Evolutionary conservation across 2,888 invertebrate species (phyloP).

Genomic region (Tenthredo notha): DNA sequence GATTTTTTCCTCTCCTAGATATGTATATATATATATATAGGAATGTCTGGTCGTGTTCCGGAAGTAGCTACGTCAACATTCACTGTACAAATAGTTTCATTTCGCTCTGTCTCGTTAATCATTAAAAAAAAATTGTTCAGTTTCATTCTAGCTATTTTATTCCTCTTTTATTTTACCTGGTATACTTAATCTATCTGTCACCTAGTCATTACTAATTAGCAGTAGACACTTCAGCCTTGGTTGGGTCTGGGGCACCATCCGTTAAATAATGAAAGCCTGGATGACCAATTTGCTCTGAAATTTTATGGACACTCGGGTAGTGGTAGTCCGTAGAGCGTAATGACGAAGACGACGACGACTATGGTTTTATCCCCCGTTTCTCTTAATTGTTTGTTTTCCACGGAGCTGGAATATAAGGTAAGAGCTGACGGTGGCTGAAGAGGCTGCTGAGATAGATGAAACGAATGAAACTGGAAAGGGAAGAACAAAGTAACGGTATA

Average conservation of each 20-base stretch:
- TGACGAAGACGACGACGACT: conserved; percentile 19
- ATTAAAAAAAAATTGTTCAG: neutral
- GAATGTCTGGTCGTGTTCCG: conserved; percentile 1
- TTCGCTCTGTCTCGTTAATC: neutral
- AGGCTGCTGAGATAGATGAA: conserved; percentile 42
- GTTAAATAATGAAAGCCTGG: conserved; percentile 3
- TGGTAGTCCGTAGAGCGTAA: neutral
- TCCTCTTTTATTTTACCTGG: neutral
- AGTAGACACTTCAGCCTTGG: neutral
- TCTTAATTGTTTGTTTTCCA: conserved; percentile 41
- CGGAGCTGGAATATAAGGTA: conserved; percentile 22
- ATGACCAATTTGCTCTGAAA: conserved; percentile 35
- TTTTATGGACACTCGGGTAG: neutral
- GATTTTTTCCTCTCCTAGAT: neutral
- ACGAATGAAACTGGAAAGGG: conserved; percentile 18
- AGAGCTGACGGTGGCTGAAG: neutral
- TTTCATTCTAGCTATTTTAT: neutral
- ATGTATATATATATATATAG: too few species aligned
- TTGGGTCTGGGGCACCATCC: neutral
- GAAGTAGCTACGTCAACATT: conserved; percentile 16
- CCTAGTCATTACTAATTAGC: neutral
- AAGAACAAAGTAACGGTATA: conserved; percentile 32
- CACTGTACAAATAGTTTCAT: conserved; percentile 1
- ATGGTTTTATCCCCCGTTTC: conserved; percentile 26
- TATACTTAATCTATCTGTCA: neutral